phyloP scores from a whole-genome alignment of 2,113 vertebrate genomes.

The Xenopus tropicalis region UCB_Xtro_10.0 CM004444.2:39588501-39589000 shows the following conservation, averaged over 20 bases:
- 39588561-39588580: too few relatives aligned
- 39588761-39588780: slow-evolving; percentile 14
- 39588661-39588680: neutral
- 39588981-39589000: too few relatives aligned
- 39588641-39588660: neutral
- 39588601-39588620: too few relatives aligned
- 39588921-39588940: neutral
- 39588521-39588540: too few relatives aligned
- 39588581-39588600: too few relatives aligned
- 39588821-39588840: slow-evolving; percentile 17
- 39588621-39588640: too few relatives aligned
- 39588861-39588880: slow-evolving; percentile 8
- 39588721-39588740: slow-evolving; percentile 6
- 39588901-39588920: neutral
- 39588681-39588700: neutral
- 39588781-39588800: slow-evolving; percentile 1
- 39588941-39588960: too few relatives aligned
- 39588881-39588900: slow-evolving; percentile 8
- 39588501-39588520: neutral
- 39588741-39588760: slow-evolving; percentile 4
- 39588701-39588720: neutral
- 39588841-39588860: slow-evolving; percentile 25
- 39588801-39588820: slow-evolving; percentile 18
- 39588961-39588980: too few relatives aligned
- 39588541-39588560: too few relatives aligned